Conservation (phyloP, 2,888 invertebrate genomes). For the Idaea dimidiata region DNA sequence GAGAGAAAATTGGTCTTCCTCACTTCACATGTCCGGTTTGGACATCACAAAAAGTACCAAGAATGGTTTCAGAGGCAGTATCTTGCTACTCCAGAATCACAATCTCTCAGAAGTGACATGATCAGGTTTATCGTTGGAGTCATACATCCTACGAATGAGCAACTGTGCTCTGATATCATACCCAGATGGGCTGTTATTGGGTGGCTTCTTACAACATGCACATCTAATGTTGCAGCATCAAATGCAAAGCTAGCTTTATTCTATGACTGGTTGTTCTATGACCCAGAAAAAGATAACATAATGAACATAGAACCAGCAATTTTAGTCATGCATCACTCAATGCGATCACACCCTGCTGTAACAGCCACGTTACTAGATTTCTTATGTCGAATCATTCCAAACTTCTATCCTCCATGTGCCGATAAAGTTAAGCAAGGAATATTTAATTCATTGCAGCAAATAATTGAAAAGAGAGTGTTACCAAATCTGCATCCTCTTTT, state of each 20-base stretch:
- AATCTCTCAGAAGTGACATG: constrained; percentile 94
- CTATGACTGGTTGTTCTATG: constrained; percentile 96
- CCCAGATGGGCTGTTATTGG: constrained; percentile 97
- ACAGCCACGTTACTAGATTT: constrained; percentile 95
- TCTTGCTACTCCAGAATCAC: constrained; percentile 94
- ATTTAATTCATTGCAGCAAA: constrained; percentile 90
- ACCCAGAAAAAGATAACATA: constrained; percentile 94
- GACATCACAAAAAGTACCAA: constrained; percentile 95
- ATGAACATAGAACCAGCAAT: constrained; percentile 98
- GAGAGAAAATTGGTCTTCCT: constrained; percentile 94
- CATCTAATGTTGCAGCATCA: constrained; percentile 92
- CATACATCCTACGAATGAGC: constrained; percentile 95
- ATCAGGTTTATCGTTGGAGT: constrained; percentile 96
- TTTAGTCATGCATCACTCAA: constrained; percentile 95
- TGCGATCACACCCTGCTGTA: constrained; percentile 94
- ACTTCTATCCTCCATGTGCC: constrained; percentile 90
- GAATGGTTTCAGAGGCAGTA: constrained; percentile 97
- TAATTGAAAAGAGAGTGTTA: constrained; percentile 94
- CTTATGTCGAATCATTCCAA: constrained; percentile 93
- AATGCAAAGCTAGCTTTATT: constrained; percentile 95
- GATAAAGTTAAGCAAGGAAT: constrained; percentile 91
- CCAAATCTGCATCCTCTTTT: constrained; percentile 92
- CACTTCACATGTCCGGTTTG: constrained; percentile 92
- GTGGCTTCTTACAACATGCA: constrained; percentile 95
- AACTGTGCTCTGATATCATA: constrained; percentile 95